Percentiles rank a stretch among this genome's conserved stretches.
These are phyloP conservation scores for Virgularia gustaviana DNA, from an alignment of 92 coral and sea anemone genomes.

Conservation along the genomic window DNA sequence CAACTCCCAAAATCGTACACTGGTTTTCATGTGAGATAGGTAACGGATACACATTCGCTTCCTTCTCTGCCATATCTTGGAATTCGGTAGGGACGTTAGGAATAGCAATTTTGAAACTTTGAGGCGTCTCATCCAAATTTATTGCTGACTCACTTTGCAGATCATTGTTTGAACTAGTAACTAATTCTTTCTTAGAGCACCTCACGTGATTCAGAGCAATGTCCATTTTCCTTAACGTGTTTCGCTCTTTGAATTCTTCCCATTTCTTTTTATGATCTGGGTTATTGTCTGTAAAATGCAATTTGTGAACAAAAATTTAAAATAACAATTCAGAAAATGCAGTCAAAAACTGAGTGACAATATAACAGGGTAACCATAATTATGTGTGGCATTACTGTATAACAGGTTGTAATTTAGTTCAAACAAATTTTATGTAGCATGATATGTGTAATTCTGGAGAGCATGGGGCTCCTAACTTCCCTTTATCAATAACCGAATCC, in stretches of 20 bases:
- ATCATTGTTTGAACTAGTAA: not conserved
- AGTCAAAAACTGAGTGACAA: not conserved
- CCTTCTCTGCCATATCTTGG: constrained; percentile 33
- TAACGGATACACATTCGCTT: constrained; percentile 37
- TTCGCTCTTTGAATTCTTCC: constrained; percentile 20
- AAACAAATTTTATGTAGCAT: not conserved
- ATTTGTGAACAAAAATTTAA: not conserved
- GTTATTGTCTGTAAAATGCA: constrained; percentile 14
- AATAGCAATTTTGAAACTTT: constrained; percentile 17
- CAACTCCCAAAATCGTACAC: constrained; percentile 45
- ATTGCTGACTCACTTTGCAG: not conserved
- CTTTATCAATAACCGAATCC: no score
- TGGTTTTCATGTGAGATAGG: constrained; percentile 51
- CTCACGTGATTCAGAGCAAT: constrained; percentile 18
- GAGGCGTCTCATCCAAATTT: not conserved
- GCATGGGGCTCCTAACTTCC: no score
- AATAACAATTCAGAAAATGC: not conserved
- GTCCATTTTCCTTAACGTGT: constrained; percentile 32
- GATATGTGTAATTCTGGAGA: no score
- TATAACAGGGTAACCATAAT: not conserved
- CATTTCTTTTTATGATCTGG: constrained; percentile 18
- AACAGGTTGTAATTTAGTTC: not conserved
- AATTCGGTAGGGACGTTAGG: constrained; percentile 29
- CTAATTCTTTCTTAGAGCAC: constrained; percentile 4
- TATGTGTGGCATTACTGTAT: not conserved